Evolutionary conservation across 2,797 vertebrate genomes (phyloP), one percentile per base, ranked within the genome.

Genomic region (Aulostomus chinensis): DNA sequence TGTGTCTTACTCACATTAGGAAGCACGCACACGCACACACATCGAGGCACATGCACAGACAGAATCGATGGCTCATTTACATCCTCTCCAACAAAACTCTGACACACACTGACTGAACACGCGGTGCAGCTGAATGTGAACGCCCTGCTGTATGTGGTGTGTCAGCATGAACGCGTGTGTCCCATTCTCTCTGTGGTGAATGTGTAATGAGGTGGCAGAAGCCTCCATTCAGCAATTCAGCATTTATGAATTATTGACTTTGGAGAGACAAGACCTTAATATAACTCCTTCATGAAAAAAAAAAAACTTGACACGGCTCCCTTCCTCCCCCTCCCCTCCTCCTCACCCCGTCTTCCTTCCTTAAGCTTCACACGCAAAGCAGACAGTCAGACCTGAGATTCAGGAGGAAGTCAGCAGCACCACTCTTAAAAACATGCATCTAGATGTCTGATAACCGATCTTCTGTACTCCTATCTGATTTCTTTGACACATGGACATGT

Each of bases 181-280:
- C 83, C 76, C 47, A 54, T 74, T 84, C 76, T 78, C 61, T 76
- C 62, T 52, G 67, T 75, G 80, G 47, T 64, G 81, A 80, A 81
- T 81, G 79, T 86, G 79, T 85, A 85, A 89, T 84, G 85, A 85
- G 77, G 82, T 82, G 76, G 71, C 76, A 85, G 78, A 76, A 84
- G 66, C 67, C 71, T 61, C 76, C 73, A 79, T 86, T 86, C 83
- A 85, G 85, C 85, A 80, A 79, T 72, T 85, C 76, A 68, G 73
- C 68, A 30, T 74, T 81, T 78, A 86, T 89, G 68, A 89, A 88
- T 90, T 85, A 90, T 91, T 89, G 70, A 90, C 76, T 73, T 78
- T 50, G 64, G 74, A 78, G 68, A 81, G 83, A 85, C 46, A 42
- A 63, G 77, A 60, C 65, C 83, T 86, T 83, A 86, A 90, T 88